phyloP scores from a whole-genome alignment of 2,797 vertebrate species.

The Eulemur rubriventer region DNA sequence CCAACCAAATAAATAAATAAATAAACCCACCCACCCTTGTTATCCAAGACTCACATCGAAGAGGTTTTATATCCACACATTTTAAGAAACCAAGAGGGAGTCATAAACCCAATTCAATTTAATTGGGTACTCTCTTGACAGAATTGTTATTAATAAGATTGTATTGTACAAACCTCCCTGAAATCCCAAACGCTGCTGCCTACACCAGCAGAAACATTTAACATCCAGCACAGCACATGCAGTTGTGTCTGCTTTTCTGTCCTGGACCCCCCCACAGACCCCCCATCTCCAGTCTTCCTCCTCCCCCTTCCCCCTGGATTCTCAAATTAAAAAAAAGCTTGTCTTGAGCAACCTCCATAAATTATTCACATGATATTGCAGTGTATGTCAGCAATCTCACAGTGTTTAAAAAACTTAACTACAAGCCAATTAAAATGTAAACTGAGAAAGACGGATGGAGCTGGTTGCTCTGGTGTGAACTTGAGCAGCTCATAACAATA shows the following conservation, averaged over 20 bases:
- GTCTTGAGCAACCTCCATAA: constrained; percentile 85
- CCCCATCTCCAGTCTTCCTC: not conserved
- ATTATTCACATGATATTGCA: constrained; percentile 91
- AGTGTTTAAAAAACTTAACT: constrained; percentile 91
- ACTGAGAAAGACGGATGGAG: constrained; percentile 90
- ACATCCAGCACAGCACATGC: constrained; percentile 74
- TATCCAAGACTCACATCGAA: constrained; percentile 75
- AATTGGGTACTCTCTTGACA: constrained; percentile 88
- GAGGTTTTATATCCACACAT: constrained; percentile 80
- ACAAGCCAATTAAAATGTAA: constrained; percentile 93
- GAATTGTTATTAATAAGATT: constrained; percentile 87
- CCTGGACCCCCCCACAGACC: constrained; percentile 58
- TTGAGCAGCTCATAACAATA: constrained; percentile 88
- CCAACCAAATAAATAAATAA: not conserved
- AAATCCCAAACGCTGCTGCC: constrained; percentile 83
- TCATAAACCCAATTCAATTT: constrained; percentile 86
- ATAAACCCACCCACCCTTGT: constrained; percentile 67
- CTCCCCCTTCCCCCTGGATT: constrained; percentile 51
- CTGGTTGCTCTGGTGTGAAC: constrained; percentile 88
- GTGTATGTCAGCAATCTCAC: constrained; percentile 89
- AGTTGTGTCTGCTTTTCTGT: constrained; percentile 62
- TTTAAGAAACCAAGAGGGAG: constrained; percentile 85
- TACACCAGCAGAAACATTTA: constrained; percentile 80
- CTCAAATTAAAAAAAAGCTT: constrained; percentile 80
- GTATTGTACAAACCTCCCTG: constrained; percentile 81